Evolutionary conservation across 2,113 vertebrate genomes (phyloP).

Genomic region (Psophia crepitans): DNA sequence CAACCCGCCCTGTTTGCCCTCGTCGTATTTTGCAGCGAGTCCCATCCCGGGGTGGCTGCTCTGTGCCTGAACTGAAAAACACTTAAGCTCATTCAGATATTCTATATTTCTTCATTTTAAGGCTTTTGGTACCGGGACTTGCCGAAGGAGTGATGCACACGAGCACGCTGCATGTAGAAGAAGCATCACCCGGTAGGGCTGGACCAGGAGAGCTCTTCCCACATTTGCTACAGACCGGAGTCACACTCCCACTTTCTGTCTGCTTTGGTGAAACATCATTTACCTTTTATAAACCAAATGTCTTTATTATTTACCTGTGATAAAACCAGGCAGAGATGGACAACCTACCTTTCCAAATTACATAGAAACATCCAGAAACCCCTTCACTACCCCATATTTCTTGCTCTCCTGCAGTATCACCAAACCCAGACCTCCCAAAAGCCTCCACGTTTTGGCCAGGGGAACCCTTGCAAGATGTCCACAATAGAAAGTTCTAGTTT

Average conservation of each 20-base stretch:
- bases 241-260: not conserved
- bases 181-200: not conserved
- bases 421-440: not conserved
- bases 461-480: not conserved
- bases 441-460: not conserved
- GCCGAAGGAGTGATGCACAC: not conserved
- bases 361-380: not conserved
- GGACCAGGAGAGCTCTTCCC: not conserved
- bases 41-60: not conserved
- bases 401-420: not conserved
- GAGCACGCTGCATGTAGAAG: fast-evolving
- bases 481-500: not conserved
- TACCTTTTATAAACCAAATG: not conserved
- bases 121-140: not conserved
- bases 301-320: not conserved
- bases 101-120: not conserved
- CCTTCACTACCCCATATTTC: not conserved
- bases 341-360: not conserved
- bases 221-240: fast-evolving
- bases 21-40: fast-evolving
- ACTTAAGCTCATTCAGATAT: not conserved
- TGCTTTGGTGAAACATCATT: not conserved
- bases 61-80: not conserved
- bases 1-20: not conserved
- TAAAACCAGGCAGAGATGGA: not conserved